Evolutionary conservation across 2,888 invertebrate genomes (phyloP), one percentile per base, ranked within the genome.

Genomic region (Notocelia uddmanniana): DNA sequence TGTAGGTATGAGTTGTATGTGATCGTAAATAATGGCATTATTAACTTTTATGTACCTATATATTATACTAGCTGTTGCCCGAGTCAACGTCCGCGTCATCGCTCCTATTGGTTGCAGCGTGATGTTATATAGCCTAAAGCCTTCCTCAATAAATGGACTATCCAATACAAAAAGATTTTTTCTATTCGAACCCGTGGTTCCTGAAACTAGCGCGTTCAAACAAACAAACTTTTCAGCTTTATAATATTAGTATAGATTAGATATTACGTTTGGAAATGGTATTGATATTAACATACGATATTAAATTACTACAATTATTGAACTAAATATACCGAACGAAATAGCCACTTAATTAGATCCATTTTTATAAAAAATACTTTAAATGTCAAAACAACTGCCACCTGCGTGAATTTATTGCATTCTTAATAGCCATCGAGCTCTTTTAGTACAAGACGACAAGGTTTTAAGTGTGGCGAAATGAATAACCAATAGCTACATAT

Each of bases 351-450:
- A 60, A 71, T 67, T 71, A 71, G 31, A 26, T 8, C 50, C 31
- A 70, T 59, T 71, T 64, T 67, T 60, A 71, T 55, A 45, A 60
- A 54, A 59, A 70, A 31, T 41, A 67, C 23, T 67, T 76, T 73
- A 76, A 74, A 78, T 74, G 77, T 76, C 75, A 69, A 58, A 71
- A 69, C 62, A 58, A 55, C 69, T 70, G 54, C 73, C 79, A 78
- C 76, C 76, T 77, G 78, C 74, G 68, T 59, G 62, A 74, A 77
- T 75, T 77, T 76, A 78, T 76, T 48, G 76, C 48, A 57, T 58
- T 63, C 63, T 58, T 76, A 77, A 76, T 78, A 75, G 21, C 34
- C 41, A 21, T 48, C 19, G 57, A 69, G 58, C 2, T 18, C 41
- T 23, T 10, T 11, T 19, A 11, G 26, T 6, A 13, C n/a, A 54